A percentile compares a stretch with the other conserved stretches of the same genome.
Conservation (phyloP, 2,797 vertebrate species). For the Sebastes wilsoni region DNA sequence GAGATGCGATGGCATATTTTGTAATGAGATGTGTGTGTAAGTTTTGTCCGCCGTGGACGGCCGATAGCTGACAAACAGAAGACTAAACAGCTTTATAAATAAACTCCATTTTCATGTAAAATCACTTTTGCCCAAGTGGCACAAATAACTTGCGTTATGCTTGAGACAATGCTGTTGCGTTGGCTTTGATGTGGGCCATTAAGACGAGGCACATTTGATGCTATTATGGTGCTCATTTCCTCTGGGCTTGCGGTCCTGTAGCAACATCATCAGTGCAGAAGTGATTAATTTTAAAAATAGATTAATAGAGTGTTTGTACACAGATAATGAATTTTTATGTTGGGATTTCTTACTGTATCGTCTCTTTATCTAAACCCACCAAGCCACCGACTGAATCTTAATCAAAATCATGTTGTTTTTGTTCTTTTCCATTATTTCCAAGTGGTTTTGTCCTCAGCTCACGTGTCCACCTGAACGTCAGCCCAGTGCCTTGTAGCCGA, state of each 20-base stretch:
- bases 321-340: slow-evolving; percentile 57
- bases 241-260: slow-evolving; percentile 62
- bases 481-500: neutral
- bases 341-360: slow-evolving; percentile 20
- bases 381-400: slow-evolving; percentile 34
- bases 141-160: slow-evolving; percentile 55
- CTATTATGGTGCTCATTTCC: slow-evolving; percentile 73
- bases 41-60: neutral
- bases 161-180: slow-evolving; percentile 59
- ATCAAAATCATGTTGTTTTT: slow-evolving; percentile 18
- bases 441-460: neutral
- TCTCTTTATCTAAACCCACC: slow-evolving; percentile 15
- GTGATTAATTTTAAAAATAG: slow-evolving; percentile 76
- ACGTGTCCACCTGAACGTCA: neutral
- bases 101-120: slow-evolving; percentile 65
- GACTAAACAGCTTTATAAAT: slow-evolving; percentile 59
- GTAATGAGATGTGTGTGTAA: slow-evolving; percentile 32
- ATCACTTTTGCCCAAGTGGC: slow-evolving; percentile 61
- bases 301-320: slow-evolving; percentile 61
- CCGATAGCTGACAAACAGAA: slow-evolving; percentile 47
- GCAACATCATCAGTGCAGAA: slow-evolving; percentile 65
- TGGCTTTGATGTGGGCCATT: slow-evolving; percentile 74
- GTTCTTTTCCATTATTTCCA: neutral
- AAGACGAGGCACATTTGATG: slow-evolving; percentile 72
- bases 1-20: slow-evolving; percentile 2